phyloP scores from a whole-genome alignment of 2,888 invertebrate species.

The Lumbricus terrestris region DNA sequence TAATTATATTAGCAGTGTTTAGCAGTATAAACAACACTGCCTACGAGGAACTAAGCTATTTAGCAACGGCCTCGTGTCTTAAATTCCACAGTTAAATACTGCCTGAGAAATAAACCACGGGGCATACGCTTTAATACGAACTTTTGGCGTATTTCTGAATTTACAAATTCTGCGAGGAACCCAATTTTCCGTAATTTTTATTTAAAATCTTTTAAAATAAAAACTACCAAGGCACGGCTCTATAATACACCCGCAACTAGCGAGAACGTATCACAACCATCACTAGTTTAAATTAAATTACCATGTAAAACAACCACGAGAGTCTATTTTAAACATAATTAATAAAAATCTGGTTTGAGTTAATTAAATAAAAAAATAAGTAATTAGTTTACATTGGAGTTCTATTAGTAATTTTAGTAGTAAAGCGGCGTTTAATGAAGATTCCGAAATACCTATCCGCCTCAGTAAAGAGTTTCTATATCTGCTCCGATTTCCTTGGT shows the following conservation, averaged over 20 bases:
- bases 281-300: not conserved
- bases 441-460: not conserved
- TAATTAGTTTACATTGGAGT: not conserved
- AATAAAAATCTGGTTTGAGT: not conserved
- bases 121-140: not conserved
- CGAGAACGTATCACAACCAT: not conserved
- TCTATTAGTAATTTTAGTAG: not conserved
- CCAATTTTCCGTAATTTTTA: not conserved
- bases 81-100: not conserved
- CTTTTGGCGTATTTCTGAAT: not conserved
- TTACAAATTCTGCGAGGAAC: not conserved
- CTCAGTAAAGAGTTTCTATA: not conserved
- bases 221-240: slow-evolving; percentile 3
- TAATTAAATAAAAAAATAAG: not conserved
- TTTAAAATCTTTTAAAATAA: not conserved
- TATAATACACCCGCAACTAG: not conserved
- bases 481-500: not conserved
- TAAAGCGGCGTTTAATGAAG: not conserved
- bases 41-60: not conserved
- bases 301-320: not conserved
- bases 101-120: not conserved
- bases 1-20: not conserved
- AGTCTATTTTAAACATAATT: not conserved
- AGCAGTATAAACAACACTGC: not conserved
- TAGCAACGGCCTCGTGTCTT: not conserved